phyloP scores from a whole-genome alignment of 2,797 vertebrate genomes.

The Cynodonichthys magdalenae region DNA sequence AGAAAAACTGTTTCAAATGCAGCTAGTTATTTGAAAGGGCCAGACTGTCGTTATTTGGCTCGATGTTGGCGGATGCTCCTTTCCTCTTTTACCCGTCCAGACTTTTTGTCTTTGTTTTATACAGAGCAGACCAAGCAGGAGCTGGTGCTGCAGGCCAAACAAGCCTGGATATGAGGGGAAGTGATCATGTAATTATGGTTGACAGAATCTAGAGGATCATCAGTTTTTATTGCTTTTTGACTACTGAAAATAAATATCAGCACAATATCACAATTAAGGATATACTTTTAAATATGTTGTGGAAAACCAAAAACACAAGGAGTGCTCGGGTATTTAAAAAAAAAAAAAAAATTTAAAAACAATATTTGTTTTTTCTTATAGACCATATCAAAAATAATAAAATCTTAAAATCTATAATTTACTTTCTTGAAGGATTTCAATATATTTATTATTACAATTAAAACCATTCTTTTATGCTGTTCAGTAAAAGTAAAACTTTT shows the following conservation, averaged over 20 bases:
- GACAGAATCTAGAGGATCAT: not conserved
- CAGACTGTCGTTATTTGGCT: slow-evolving; percentile 67
- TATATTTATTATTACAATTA: no score
- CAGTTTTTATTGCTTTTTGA: not conserved
- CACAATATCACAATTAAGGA: slow-evolving; percentile 50
- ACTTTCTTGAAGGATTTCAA: no score
- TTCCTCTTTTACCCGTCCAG: slow-evolving; percentile 30
- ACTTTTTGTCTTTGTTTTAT: slow-evolving; percentile 65
- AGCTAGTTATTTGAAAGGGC: slow-evolving; percentile 66
- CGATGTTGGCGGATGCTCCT: slow-evolving; percentile 46
- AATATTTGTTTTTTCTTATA: no score
- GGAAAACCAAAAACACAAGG: not conserved
- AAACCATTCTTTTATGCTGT: no score
- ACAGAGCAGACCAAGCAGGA: slow-evolving; percentile 22
- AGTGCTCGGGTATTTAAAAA: no score
- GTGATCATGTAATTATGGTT: slow-evolving; percentile 4
- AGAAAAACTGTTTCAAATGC: slow-evolving; percentile 67
- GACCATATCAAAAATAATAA: no score
- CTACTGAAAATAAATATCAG: slow-evolving; percentile 37
- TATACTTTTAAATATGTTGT: slow-evolving; percentile 38
- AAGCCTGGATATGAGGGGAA: slow-evolving; percentile 7
- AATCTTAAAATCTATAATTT: no score
- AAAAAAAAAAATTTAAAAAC: no score
- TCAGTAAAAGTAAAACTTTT: no score
- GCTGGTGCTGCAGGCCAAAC: slow-evolving; percentile 30